Evolutionary conservation across 2,797 vertebrate genomes (phyloP).

Genomic region (Propithecus perrieri): DNA sequence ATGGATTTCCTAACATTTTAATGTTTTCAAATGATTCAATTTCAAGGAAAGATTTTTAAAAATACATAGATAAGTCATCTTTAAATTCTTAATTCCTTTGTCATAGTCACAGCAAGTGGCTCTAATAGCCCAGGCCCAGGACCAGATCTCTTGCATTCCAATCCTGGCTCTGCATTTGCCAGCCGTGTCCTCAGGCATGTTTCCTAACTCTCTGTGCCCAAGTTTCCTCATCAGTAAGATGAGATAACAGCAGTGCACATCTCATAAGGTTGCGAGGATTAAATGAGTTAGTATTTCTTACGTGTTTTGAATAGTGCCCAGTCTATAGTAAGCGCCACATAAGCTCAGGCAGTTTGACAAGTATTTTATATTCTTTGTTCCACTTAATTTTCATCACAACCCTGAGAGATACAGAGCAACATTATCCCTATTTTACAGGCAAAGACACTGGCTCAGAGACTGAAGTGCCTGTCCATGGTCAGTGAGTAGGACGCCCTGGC

Average conservation of each 20-base stretch:
- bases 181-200: background rate
- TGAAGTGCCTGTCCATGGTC: accelerated
- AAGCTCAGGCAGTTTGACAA: background rate
- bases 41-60: background rate
- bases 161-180: background rate
- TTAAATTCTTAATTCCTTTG: background rate
- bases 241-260: background rate
- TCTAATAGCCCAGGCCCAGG: background rate
- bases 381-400: background rate
- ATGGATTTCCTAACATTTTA: background rate
- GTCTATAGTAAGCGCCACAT: background rate
- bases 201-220: background rate
- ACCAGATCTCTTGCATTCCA: background rate
- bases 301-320: background rate
- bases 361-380: background rate
- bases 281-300: accelerated
- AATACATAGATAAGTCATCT: background rate
- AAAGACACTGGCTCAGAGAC: background rate
- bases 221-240: background rate
- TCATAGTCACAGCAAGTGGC: background rate
- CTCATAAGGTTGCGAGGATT: background rate
- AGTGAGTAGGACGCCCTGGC: background rate
- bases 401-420: background rate
- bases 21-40: background rate
- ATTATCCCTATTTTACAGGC: too few relatives aligned